phyloP scores from a whole-genome alignment of 1,140 invertebrate species.

The Mercenaria mercenaria region DNA sequence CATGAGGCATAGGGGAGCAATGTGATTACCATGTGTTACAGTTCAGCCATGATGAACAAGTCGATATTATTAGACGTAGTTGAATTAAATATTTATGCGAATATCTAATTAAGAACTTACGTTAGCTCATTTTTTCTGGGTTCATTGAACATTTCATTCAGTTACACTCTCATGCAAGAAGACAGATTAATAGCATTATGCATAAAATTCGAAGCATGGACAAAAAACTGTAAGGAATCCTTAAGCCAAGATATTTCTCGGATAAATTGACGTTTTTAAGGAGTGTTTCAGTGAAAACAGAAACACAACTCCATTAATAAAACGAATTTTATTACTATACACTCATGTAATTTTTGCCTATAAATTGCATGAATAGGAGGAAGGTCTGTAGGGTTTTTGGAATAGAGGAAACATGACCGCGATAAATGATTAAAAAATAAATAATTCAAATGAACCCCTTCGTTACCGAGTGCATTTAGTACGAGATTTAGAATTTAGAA shows the following conservation, averaged over 20 bases:
- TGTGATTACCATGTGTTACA: too few species aligned
- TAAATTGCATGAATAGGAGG: too few species aligned
- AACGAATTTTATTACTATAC: not conserved
- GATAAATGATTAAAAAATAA: too few species aligned
- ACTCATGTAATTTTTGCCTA: not conserved
- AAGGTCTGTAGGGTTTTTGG: too few species aligned
- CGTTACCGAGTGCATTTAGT: too few species aligned
- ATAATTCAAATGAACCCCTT: too few species aligned
- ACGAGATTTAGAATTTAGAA: too few species aligned
- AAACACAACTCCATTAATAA: not conserved
- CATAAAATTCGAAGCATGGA: not conserved
- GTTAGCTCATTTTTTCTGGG: not conserved
- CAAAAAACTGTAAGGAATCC: not conserved
- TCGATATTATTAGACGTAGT: not conserved
- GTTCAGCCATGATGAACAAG: too few species aligned
- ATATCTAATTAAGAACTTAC: slow-evolving; percentile 4
- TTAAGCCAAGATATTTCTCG: not conserved
- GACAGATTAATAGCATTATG: not conserved
- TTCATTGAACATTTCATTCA: not conserved
- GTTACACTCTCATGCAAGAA: not conserved
- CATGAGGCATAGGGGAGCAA: too few species aligned
- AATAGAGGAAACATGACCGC: too few species aligned
- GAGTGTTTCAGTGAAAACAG: not conserved
- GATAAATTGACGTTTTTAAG: not conserved
- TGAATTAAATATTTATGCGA: not conserved